Conservation (phyloP, 2,113 vertebrate genomes). For the Lota lota region DNA sequence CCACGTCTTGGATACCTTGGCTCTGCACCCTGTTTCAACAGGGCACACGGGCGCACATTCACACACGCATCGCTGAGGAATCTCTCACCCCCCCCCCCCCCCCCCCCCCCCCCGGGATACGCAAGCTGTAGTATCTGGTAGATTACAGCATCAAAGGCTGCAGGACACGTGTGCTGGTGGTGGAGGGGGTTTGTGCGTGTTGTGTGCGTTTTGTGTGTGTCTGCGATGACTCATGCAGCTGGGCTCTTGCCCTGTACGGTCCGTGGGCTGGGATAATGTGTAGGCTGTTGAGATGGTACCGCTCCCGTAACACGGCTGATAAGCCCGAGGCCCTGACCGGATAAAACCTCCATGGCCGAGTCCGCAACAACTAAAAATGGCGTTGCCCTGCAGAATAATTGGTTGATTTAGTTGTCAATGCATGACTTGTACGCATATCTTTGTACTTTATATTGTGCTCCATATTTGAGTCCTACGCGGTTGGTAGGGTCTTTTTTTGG, state of each 20-base stretch:
- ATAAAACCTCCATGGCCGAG: not conserved
- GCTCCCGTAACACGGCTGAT: not conserved
- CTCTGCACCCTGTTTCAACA: no score
- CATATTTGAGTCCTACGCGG: no score
- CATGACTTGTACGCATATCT: no score
- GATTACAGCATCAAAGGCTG: slow-evolving; percentile 49
- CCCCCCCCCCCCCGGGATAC: slow-evolving; percentile 15
- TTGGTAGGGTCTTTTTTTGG: no score
- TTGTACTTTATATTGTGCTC: no score
- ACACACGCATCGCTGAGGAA: slow-evolving; percentile 31
- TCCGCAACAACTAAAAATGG: no score
- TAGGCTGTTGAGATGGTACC: slow-evolving; percentile 19
- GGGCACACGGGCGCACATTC: not conserved
- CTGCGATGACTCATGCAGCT: slow-evolving; percentile 33
- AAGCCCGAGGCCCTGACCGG: no score
- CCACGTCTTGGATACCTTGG: no score
- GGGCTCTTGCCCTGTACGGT: slow-evolving; percentile 18
- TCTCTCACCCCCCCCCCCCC: slow-evolving; percentile 23
- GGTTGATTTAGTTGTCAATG: no score
- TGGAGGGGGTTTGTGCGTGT: slow-evolving; percentile 28
- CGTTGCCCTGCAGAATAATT: no score
- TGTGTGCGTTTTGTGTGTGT: no score
- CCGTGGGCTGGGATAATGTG: slow-evolving; percentile 3
- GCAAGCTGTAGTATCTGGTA: slow-evolving; percentile 28
- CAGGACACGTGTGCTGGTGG: slow-evolving; percentile 47